These are phyloP conservation scores for Helicolenus hilgendorfi DNA, from an alignment of 2,797 vertebrate genomes.

Conservation along the genomic window DNA sequence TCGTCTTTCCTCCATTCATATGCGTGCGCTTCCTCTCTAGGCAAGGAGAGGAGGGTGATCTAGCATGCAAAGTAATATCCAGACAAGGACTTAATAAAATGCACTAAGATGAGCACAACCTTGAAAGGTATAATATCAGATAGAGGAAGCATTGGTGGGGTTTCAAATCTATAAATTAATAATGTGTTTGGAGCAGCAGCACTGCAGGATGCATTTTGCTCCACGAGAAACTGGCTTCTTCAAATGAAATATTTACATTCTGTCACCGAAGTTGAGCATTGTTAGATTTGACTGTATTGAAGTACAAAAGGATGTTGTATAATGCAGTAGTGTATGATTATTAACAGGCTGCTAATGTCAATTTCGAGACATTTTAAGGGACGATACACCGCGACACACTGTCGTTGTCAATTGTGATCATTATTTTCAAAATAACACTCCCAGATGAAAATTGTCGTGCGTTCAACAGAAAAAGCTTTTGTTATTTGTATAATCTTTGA, in stretches of 20 bases:
- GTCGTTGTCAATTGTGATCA: conserved; percentile 4
- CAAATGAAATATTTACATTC: conserved; percentile 91
- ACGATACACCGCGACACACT: background rate
- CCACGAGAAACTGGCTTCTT: conserved; percentile 75
- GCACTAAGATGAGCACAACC: conserved; percentile 75
- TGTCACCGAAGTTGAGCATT: conserved; percentile 76
- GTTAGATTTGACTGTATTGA: conserved; percentile 66
- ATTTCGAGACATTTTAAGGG: conserved; percentile 31
- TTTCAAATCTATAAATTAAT: conserved; percentile 89
- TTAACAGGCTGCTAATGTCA: conserved; percentile 42
- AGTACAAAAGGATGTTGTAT: conserved; percentile 47
- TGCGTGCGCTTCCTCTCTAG: conserved; percentile 55
- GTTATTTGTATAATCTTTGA: conserved; percentile 49
- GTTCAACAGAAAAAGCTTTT: conserved; percentile 24
- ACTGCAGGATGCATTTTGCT: conserved; percentile 78
- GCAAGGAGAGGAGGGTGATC: conserved; percentile 63
- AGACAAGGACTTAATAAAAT: conserved; percentile 77
- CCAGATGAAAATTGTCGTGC: conserved; percentile 27
- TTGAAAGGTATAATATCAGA: conserved; percentile 85
- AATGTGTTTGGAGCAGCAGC: conserved; percentile 86
- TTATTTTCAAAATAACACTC: conserved; percentile 28
- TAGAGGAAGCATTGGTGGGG: conserved; percentile 79
- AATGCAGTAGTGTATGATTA: conserved; percentile 35
- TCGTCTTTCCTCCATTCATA: conserved; percentile 55
- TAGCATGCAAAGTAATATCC: conserved; percentile 78